Conservation (phyloP, 2,113 vertebrate genomes). For the Bothrops jararaca region DNA sequence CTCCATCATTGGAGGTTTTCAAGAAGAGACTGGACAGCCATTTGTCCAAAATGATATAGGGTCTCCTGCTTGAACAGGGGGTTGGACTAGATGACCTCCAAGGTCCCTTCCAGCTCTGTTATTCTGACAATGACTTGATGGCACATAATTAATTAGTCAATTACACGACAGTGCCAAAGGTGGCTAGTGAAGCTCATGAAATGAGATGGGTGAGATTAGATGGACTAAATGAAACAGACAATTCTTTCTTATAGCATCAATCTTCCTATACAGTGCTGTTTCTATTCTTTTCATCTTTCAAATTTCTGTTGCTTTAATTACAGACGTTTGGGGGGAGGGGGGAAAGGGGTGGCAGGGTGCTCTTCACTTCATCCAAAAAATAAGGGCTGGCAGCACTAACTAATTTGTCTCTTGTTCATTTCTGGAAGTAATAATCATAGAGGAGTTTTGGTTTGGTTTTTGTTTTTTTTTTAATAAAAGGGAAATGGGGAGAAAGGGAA, state of each 20-base stretch:
- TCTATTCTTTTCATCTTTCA: background rate
- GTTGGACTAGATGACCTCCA: background rate
- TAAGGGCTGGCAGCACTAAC: background rate
- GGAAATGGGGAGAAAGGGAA: background rate
- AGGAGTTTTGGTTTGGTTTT: accelerated
- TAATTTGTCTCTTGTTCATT: background rate
- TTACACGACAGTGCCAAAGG: background rate
- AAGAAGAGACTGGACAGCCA: background rate
- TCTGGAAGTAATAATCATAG: background rate
- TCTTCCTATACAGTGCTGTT: background rate
- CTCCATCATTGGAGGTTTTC: background rate
- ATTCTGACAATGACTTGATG: background rate
- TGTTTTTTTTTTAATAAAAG: background rate
- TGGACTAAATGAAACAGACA: background rate
- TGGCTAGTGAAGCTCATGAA: background rate
- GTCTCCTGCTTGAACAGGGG: background rate
- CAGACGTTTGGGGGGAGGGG: background rate
- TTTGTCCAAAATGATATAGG: background rate
- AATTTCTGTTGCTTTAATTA: background rate
- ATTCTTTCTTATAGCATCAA: background rate
- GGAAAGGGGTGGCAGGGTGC: background rate
- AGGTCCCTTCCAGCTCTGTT: background rate
- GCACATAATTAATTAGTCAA: background rate
- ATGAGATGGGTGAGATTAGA: background rate
- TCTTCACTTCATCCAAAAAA: background rate